Conservation (phyloP, 1,140 invertebrate genomes). For the Heterodera schachtii region DNA sequence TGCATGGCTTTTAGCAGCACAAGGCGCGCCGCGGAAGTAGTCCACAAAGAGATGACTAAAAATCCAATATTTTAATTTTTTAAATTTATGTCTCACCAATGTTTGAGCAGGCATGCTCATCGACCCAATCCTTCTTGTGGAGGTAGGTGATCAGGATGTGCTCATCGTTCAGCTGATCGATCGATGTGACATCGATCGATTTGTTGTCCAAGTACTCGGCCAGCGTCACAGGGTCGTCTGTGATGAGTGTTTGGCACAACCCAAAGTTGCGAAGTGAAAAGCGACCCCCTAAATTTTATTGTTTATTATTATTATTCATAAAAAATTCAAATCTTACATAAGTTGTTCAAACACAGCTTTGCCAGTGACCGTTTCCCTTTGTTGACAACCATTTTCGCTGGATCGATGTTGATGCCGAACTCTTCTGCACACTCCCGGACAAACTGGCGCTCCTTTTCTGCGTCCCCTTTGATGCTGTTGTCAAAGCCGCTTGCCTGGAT, state of each 20-base stretch:
- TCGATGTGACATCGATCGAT: neutral
- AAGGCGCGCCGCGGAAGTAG: neutral
- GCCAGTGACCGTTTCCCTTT: conserved; percentile 14
- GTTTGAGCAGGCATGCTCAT: conserved; percentile 2
- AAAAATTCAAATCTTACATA: too few species aligned
- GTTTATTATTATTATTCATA: too few species aligned
- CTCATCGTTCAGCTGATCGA: neutral
- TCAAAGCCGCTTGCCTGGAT: conserved; percentile 11
- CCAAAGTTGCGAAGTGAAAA: conserved; percentile 16
- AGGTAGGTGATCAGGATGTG: neutral
- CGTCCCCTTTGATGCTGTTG: neutral
- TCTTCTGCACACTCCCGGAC: neutral
- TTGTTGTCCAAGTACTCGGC: neutral
- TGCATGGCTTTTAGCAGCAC: conserved; percentile 9
- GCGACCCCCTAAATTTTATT: neutral
- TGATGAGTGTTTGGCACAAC: neutral
- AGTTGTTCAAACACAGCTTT: neutral
- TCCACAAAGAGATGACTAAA: conserved; percentile 12
- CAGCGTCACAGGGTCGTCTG: neutral
- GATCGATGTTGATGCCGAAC: neutral
- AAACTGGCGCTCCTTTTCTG: conserved; percentile 6
- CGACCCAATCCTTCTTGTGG: neutral
- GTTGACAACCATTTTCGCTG: neutral
- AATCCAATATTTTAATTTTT: too few species aligned
- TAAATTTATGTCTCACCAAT: neutral